phyloP scores from a whole-genome alignment of 2,113 vertebrate genomes.

The Noturus placidus region DNA sequence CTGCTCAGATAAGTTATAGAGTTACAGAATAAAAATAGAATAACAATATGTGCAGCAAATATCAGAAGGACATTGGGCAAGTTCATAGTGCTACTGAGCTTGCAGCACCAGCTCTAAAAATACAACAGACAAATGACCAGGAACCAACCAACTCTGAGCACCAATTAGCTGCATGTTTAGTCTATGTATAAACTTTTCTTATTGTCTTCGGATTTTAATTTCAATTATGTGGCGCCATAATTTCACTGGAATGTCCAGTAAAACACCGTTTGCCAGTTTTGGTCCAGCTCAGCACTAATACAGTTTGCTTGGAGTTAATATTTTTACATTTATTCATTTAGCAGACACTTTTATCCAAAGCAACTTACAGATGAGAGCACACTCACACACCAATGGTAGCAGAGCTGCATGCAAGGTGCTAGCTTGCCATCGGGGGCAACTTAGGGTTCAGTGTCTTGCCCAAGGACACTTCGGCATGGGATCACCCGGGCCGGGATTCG shows the following conservation, averaged over 20 bases:
- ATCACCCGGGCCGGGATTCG: too few species aligned
- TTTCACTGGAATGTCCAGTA: background rate
- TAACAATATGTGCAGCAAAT: background rate
- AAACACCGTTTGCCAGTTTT: background rate
- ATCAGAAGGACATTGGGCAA: background rate
- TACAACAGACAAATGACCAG: constrained; percentile 8
- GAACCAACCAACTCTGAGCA: background rate
- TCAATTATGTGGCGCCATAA: background rate
- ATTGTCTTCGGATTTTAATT: background rate
- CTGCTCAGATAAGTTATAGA: background rate
- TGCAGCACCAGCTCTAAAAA: background rate
- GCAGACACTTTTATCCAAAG: too few species aligned
- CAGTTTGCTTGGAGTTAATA: background rate
- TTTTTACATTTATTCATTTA: too few species aligned
- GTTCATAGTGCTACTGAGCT: background rate
- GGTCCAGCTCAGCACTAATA: background rate
- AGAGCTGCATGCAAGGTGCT: too few species aligned
- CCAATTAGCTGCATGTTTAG: background rate
- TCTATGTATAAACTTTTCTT: background rate
- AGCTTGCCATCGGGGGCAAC: too few species aligned
- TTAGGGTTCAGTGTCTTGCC: too few species aligned
- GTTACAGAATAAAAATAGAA: background rate
- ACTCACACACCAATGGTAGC: too few species aligned
- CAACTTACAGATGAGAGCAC: too few species aligned
- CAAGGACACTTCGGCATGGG: too few species aligned